Evolutionary conservation across 2,113 vertebrate species (phyloP), one percentile per base, ranked within the genome.

Genomic region (Hiodon alosoides): DNA sequence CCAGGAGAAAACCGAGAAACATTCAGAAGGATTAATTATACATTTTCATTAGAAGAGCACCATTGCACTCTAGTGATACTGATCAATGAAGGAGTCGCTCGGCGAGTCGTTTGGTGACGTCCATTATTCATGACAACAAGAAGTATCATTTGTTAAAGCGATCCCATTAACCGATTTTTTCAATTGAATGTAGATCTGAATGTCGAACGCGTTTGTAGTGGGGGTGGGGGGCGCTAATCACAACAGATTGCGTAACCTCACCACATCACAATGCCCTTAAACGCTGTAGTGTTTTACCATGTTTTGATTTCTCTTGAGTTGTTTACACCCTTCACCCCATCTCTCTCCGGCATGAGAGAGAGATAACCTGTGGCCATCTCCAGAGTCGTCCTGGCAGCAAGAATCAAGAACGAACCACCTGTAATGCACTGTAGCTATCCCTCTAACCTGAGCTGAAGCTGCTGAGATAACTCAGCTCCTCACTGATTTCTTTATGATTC

Each of bases 161-260:
- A 58, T 71, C 16, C 17, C 69, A 71, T 57, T 55, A 71, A 71
- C 16, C 16, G 54, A 57, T 57, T 71, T 71, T 58, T 54, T 47
- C 8, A 71, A 58, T 52, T 11, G 10, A 71, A 71, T 58, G 69
- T 7, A 57, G 14, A 71, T 58, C 47, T 71, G n/a, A 71, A 17
- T 0, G 67, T 46, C 8, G 11, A 13, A 0, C 3, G 69, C 58
- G 69, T 31, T 70, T 70, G 1, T 52, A 17, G 31, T 1, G 52
- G 3, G 10, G 14, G 9, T 47, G 11, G 55, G 11, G 7, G 7
- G 55, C 11, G 55, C 6, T 59, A 59, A 69, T 54, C 50, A 53
- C 14, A 54, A 50, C 50, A 17, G 17, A n/a, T 53, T 69, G 10
- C 52, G 6, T 52, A 69, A 69, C 6, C 14, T 11, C 10, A 5